Evolutionary conservation across 2,888 invertebrate genomes (phyloP), one percentile per base, ranked within the genome.

Genomic region (Endomychus coccineus): DNA sequence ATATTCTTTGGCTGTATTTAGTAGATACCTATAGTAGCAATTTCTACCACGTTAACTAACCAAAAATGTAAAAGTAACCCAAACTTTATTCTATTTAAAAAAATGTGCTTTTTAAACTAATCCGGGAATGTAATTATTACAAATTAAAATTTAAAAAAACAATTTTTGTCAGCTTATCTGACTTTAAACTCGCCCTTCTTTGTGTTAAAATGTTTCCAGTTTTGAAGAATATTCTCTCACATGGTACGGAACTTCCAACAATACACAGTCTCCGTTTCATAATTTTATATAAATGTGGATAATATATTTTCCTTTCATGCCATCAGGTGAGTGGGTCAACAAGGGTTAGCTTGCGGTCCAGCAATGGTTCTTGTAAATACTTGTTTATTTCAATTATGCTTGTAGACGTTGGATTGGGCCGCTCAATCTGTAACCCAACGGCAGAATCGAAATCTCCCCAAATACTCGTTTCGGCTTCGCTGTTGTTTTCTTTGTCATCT

Each of bases 201-300:
- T n/a, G n/a, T n/a, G n/a, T n/a, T n/a, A n/a, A n/a, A n/a, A n/a
- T n/a, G n/a, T n/a, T n/a, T n/a, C n/a, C n/a, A n/a, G n/a, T n/a
- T n/a, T n/a, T n/a, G n/a, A n/a, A n/a, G n/a, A n/a, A n/a, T 16
- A 31, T 21, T 22, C 30, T 9, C 12, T 30, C 30, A 14, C 30
- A 30, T 10, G 30, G 30, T 10, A 30, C 30, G 9, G 30, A 30
- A 10, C 16, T 19, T 3, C 16, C 30, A 15, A 30, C 10, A 16
- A 30, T 16, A 16, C 30, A 30, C 12, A 30, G 9, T 15, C 30
- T 12, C 19, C 30, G 14, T 9, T 30, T 30, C 30, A 30, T 30
- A 3, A 30, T 9, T 30, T 16, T 10, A 12, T 10, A 30, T 3
- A 30, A 12, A 2, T n/a, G 10, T 15, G 30, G 30, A 7, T 16